phyloP scores from a whole-genome alignment of 2,888 invertebrate species.

The Sphaerophoria rueppellii region DNA sequence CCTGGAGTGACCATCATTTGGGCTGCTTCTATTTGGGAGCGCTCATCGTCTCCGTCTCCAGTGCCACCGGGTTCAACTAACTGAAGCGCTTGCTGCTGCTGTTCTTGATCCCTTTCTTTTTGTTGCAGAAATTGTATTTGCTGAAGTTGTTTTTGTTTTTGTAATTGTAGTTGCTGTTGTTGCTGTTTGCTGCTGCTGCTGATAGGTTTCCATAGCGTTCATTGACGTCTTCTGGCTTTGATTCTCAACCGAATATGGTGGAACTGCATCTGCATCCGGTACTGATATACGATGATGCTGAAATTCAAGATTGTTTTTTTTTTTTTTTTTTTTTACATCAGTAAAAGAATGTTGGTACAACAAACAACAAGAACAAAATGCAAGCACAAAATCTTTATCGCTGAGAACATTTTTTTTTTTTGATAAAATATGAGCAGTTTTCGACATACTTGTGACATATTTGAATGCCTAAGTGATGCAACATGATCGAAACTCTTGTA shows the following conservation, averaged over 20 bases:
- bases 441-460: conserved; percentile 80
- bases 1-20: conserved; percentile 83
- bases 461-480: conserved; percentile 80
- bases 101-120: conserved; percentile 75
- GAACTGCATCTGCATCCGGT: conserved; percentile 81
- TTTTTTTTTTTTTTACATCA: neutral
- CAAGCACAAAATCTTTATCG: neutral
- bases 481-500: conserved; percentile 91
- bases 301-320: conserved; percentile 3
- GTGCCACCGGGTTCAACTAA: conserved; percentile 38
- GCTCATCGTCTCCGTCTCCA: conserved; percentile 34
- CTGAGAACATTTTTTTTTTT: conserved; percentile 1
- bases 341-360: conserved; percentile 9
- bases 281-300: conserved; percentile 78
- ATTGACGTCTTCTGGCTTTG: conserved; percentile 80
- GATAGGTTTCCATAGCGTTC: conserved; percentile 81
- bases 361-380: neutral
- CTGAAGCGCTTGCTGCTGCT: conserved; percentile 39
- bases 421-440: conserved; percentile 43
- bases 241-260: conserved; percentile 80
- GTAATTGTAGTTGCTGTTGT: conserved; percentile 74
- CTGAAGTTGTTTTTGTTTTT: conserved; percentile 76
- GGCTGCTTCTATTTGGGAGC: conserved; percentile 75
- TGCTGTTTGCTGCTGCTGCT: conserved; percentile 79
- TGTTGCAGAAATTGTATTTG: conserved; percentile 76